A percentile compares a stretch with the other conserved stretches of the same genome.
phyloP scores from a whole-genome alignment of 2,113 vertebrate genomes.

The Rhagologus leucostigma region DNA sequence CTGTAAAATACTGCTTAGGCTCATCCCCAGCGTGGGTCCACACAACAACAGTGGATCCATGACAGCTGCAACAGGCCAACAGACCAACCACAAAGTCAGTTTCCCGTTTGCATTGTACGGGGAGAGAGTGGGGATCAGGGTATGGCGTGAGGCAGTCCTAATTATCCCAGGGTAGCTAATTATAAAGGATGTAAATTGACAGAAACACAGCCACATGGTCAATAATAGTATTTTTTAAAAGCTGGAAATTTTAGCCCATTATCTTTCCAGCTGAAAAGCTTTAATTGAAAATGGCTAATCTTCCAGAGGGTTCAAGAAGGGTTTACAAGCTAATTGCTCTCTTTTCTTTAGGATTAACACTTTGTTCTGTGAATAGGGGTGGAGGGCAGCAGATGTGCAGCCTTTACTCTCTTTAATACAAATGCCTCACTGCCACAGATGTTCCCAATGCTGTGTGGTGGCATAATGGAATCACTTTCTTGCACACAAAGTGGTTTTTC shows the following conservation, averaged over 20 bases:
- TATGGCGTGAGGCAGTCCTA: background rate
- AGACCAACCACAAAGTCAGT: background rate
- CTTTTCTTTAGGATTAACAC: slow-evolving; percentile 54
- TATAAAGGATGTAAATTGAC: slow-evolving; percentile 15
- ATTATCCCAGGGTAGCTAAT: slow-evolving; percentile 28
- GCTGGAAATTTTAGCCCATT: slow-evolving; percentile 43
- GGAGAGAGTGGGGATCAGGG: background rate
- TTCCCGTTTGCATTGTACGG: background rate
- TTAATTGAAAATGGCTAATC: slow-evolving; percentile 70
- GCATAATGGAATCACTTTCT: slow-evolving; percentile 17
- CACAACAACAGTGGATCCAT: background rate
- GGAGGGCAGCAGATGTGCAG: slow-evolving; percentile 47
- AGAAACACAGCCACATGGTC: slow-evolving; percentile 47
- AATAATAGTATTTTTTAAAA: slow-evolving; percentile 41
- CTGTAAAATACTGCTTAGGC: background rate
- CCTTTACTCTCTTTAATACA: slow-evolving; percentile 26
- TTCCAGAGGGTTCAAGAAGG: slow-evolving; percentile 50
- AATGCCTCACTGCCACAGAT: slow-evolving; percentile 15
- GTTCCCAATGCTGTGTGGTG: background rate
- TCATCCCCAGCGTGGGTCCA: background rate
- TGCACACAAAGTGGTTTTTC: background rate
- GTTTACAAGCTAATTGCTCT: slow-evolving; percentile 63
- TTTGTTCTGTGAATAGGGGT: slow-evolving; percentile 13
- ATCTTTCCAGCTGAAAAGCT: slow-evolving; percentile 61
- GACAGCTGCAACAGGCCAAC: background rate